phyloP scores from a whole-genome alignment of 2,797 vertebrate genomes.

The Euthynnus affinis region DNA sequence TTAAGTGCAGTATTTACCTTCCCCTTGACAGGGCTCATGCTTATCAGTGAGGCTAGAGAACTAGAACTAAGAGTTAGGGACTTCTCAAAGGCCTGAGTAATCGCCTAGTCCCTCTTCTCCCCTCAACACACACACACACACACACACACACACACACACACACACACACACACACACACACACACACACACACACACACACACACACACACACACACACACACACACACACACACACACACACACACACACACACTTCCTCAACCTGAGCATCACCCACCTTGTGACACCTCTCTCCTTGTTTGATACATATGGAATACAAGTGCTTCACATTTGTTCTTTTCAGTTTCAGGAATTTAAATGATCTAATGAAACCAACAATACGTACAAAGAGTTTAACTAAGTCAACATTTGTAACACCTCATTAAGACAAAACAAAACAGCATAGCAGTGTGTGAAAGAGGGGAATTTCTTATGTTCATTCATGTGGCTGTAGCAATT shows the following conservation, averaged over 20 bases:
- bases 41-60: conserved; percentile 76
- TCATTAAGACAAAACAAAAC: conserved; percentile 53
- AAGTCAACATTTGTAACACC: conserved; percentile 30
- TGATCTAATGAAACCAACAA: conserved; percentile 43
- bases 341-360: conserved; percentile 32
- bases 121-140: conserved; percentile 37
- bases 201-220: conserved; percentile 39
- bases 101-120: conserved; percentile 47
- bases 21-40: conserved; percentile 73
- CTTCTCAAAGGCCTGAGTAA: conserved; percentile 76
- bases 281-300: conserved; percentile 10
- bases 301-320: conserved; percentile 51
- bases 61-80: conserved; percentile 66
- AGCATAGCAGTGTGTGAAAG: conserved; percentile 17
- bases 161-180: conserved; percentile 32
- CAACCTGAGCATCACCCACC: conserved; percentile 40
- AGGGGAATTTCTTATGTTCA: conserved; percentile 40
- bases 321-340: conserved; percentile 23
- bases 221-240: conserved; percentile 33
- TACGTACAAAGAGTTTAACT: conserved; percentile 36
- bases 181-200: conserved; percentile 12
- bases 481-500: conserved; percentile 32
- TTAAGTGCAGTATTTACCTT: conserved; percentile 86
- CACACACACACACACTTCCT: conserved; percentile 12
- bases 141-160: conserved; percentile 25